Evolutionary conservation across 2,797 vertebrate species (phyloP).

Genomic region (Chelmon rostratus): DNA sequence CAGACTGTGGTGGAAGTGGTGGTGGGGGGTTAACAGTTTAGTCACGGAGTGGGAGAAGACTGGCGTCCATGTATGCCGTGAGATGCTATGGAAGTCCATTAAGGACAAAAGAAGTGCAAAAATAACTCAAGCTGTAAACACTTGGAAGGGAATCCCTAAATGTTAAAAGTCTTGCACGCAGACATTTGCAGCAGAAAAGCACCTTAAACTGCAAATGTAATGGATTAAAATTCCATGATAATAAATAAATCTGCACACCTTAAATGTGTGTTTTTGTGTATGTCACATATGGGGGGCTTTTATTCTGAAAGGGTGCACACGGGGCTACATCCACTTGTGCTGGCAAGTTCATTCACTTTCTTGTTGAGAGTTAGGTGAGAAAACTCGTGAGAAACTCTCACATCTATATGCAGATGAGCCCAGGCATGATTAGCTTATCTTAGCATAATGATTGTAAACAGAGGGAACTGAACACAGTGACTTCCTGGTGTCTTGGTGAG

Average conservation of each 20-base stretch:
- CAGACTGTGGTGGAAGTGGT: slow-evolving; percentile 18
- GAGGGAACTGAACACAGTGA: neutral
- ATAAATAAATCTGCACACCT: too few relatives aligned
- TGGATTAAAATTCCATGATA: too few relatives aligned
- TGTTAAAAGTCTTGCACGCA: neutral
- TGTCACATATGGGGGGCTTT: neutral
- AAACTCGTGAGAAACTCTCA: neutral
- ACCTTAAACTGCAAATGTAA: too few relatives aligned
- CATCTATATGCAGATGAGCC: too few relatives aligned
- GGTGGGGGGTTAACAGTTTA: slow-evolving; percentile 58
- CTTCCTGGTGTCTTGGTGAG: neutral
- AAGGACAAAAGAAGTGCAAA: neutral
- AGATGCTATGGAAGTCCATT: neutral
- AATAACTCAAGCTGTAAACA: neutral
- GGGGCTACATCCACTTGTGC: neutral
- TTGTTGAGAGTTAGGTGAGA: too few relatives aligned
- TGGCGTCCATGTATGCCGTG: slow-evolving; percentile 27
- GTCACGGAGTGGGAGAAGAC: slow-evolving; percentile 57
- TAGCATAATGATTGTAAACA: too few relatives aligned
- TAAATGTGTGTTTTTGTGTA: too few relatives aligned
- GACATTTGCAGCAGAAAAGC: neutral
- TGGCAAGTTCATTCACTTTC: too few relatives aligned
- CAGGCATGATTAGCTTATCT: too few relatives aligned
- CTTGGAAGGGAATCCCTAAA: neutral
- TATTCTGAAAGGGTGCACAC: neutral